Base-by-base conservation (phyloP, 1,140 invertebrate species). In the Pseudomyrmex gracilis region DNA sequence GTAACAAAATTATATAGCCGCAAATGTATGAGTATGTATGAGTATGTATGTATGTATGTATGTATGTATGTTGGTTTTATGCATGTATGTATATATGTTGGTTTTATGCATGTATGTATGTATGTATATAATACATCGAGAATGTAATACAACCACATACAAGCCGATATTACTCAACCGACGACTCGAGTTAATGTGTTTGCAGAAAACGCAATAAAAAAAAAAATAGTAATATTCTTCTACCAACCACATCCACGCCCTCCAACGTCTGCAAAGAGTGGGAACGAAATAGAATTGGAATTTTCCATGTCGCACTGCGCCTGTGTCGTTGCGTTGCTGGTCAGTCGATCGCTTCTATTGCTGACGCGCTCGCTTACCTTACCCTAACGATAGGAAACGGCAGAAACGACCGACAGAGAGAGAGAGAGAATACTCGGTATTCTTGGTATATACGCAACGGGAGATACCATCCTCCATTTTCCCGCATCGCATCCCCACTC, bases 381-480 rank as follows among this genome's bases (percentile, higher is more conserved):
- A 20, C 70, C 45, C 76, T 53, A 12, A 70, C 53, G 53, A 70
- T 17, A n/a, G n/a, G 10, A 24, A 74, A 87, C n/a, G 47, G 34
- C 66, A 85, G 71, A 84, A 84, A 58, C 60, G 43, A 24, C 17
- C 43, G 17, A 55, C 64, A 71, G n/a, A 49, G 53, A 68, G 76
- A 71, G n/a, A 49, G 53, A 68, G 76, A 43, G 49, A 68, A 86
- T 49, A 70, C 82, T 84, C 84, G 74, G 70, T 51, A n/a, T n/a
- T n/a, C n/a, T n/a, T n/a, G n/a, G n/a, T n/a, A n/a, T n/a, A 87
- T 34, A 84, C 51, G 66, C 12, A 68, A 61, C 2, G n/a, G 80
- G 53, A 34, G 34, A 58, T 74, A 67, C 34, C 17, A 47, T 43
- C 64, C 82, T 58, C 47, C 63, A 87, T 22, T 60, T 74, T 34